Percentiles rank a stretch among this genome's conserved stretches.
Conservation (phyloP, 2,797 vertebrate genomes). For the Gobionotothen gibberifrons region DNA sequence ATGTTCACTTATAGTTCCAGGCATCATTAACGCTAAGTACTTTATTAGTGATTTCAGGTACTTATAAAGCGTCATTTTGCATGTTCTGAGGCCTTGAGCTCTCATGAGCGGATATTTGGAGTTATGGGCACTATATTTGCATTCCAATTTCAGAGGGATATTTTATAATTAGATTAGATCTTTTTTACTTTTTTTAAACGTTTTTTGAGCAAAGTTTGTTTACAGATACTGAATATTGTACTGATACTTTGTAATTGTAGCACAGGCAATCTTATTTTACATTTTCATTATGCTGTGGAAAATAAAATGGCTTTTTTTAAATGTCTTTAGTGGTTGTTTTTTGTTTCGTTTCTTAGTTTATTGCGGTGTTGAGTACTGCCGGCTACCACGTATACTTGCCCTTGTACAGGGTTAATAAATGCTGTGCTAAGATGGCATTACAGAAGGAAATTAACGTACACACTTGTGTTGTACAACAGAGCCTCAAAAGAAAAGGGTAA, state of each 20-base stretch:
- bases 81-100: not conserved
- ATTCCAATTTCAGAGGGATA: not conserved
- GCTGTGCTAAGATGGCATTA: not conserved
- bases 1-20: not conserved
- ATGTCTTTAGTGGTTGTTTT: not conserved
- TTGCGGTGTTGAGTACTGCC: not conserved
- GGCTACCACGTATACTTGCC: not conserved
- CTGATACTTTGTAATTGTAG: not conserved
- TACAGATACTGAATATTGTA: not conserved
- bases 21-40: not conserved
- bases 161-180: not conserved
- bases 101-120: not conserved
- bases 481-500: constrained; percentile 11
- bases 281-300: not conserved
- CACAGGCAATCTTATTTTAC: not conserved
- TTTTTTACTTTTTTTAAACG: not conserved
- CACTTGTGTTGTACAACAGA: not conserved
- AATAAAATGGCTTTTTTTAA: not conserved
- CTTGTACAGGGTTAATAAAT: not conserved
- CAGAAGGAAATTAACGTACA: not conserved
- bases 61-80: not conserved
- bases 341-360: not conserved
- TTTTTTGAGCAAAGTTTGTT: not conserved
- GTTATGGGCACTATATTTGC: not conserved
- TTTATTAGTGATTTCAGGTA: not conserved